Conservation (phyloP, 2,797 vertebrate species). For the Telmatherina bonti region DNA sequence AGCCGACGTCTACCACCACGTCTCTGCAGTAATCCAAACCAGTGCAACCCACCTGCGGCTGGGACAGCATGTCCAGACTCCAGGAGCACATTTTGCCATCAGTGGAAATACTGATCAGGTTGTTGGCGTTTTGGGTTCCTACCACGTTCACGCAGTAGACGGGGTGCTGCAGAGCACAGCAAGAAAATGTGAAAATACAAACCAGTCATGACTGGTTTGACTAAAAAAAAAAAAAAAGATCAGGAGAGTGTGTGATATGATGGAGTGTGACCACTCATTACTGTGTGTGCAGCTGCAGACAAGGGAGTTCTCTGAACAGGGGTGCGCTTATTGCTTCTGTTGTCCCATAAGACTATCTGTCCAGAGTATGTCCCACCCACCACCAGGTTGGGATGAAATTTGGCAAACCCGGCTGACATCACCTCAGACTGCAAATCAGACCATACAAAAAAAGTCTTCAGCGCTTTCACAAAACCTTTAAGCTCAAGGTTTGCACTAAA, state of each 20-base stretch:
- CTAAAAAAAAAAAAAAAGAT: background rate
- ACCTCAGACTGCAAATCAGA: slow-evolving; percentile 90
- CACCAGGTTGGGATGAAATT: slow-evolving; percentile 98
- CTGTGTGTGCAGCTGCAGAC: slow-evolving; percentile 87
- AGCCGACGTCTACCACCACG: no score
- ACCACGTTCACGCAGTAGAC: slow-evolving; percentile 98
- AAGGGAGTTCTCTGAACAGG: slow-evolving; percentile 98
- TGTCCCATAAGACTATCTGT: slow-evolving; percentile 99
- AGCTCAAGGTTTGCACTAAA: background rate
- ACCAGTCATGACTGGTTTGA: background rate
- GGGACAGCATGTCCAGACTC: slow-evolving; percentile 99
- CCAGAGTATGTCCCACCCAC: slow-evolving; percentile 98
- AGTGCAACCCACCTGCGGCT: slow-evolving; percentile 88
- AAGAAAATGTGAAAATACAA: background rate
- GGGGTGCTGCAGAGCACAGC: slow-evolving; percentile 86
- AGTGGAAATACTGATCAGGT: slow-evolving; percentile 98
- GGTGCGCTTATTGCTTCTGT: slow-evolving; percentile 99
- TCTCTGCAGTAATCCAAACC: background rate
- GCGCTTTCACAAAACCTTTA: background rate
- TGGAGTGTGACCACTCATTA: slow-evolving; percentile 31
- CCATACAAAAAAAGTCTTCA: slow-evolving; percentile 2
- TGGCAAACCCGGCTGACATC: slow-evolving; percentile 97
- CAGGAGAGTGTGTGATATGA: background rate
- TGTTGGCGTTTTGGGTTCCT: slow-evolving; percentile 97
- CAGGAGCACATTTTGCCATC: slow-evolving; percentile 99